Evolutionary conservation across 2,113 vertebrate genomes (phyloP).

Genomic region (Corythornis cristatus): DNA sequence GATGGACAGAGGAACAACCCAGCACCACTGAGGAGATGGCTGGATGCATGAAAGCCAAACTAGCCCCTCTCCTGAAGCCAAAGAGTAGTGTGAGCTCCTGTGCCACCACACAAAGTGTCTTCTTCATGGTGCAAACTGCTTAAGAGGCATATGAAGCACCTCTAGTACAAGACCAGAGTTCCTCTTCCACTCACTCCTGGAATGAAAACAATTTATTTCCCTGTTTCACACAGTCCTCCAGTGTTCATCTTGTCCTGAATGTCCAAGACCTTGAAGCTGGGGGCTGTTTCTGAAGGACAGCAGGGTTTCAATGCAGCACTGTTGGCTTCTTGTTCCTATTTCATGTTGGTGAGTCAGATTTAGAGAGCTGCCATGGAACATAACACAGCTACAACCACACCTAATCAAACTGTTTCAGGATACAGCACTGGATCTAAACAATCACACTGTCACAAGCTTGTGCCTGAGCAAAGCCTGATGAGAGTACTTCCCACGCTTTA

Average conservation of each 20-base stretch:
- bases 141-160: neutral
- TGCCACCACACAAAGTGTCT: neutral
- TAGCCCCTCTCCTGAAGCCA: neutral
- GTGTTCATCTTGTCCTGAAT: neutral
- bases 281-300: neutral
- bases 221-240: neutral
- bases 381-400: neutral
- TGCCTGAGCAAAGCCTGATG: neutral
- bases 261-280: neutral
- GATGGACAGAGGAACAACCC: neutral
- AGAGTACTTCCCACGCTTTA: neutral
- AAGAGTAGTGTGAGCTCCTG: neutral
- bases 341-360: neutral
- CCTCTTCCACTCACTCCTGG: neutral
- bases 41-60: neutral
- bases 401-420: neutral
- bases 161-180: neutral
- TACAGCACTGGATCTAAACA: neutral
- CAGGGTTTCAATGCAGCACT: too few species aligned
- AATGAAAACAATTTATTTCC: neutral
- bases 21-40: neutral
- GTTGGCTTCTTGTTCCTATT: neutral
- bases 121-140: neutral
- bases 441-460: fast-evolving
- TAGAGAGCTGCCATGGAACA: neutral